Percentiles rank a stretch among this genome's conserved stretches.
These are phyloP conservation scores for Anoplopoma fimbria DNA, from an alignment of 2,113 vertebrate species.

Conservation along the genomic window DNA sequence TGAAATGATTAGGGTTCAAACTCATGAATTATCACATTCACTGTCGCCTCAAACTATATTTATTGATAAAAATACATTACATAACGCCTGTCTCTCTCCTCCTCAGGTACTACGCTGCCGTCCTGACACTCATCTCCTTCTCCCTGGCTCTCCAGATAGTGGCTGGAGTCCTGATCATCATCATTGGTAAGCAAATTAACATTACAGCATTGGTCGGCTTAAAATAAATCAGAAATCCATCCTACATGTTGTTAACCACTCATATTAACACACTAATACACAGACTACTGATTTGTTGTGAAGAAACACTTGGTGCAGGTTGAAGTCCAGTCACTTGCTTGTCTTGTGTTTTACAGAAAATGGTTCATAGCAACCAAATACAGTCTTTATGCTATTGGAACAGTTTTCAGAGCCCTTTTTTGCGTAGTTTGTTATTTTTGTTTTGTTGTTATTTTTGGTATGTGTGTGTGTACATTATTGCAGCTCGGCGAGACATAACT, in stretches of 20 bases:
- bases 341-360: neutral
- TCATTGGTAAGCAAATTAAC: conserved; percentile 86
- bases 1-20: neutral
- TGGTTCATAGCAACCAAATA: neutral
- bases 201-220: neutral
- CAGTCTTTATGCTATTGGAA: neutral
- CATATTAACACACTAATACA: conserved; percentile 69
- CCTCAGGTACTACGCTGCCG: conserved; percentile 84
- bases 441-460: conserved; percentile 48
- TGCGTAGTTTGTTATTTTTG: conserved; percentile 26
- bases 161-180: conserved; percentile 88
- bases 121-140: conserved; percentile 89
- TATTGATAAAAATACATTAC: neutral
- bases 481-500: conserved; percentile 90
- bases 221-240: neutral
- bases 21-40: neutral
- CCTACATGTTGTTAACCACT: conserved; percentile 38
- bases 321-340: neutral
- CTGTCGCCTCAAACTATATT: neutral
- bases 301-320: neutral
- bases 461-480: conserved; percentile 44
- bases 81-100: neutral
- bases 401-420: neutral
- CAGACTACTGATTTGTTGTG: conserved; percentile 6
- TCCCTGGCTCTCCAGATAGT: conserved; percentile 90